Conservation (phyloP, 2,113 vertebrate genomes). For the Lasiurus borealis region DNA sequence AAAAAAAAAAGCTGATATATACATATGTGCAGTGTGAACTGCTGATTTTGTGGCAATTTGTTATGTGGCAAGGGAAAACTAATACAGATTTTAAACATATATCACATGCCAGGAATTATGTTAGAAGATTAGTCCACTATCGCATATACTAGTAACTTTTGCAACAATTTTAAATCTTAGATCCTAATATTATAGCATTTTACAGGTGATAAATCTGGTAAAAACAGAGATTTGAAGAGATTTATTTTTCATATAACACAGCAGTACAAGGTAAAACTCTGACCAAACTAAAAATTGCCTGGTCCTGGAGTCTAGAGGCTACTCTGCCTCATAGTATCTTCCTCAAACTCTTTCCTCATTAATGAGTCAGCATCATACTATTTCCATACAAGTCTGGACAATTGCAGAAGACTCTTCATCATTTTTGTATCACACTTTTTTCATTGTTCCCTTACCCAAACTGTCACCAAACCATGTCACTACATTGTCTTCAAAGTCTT, state of each 20-base stretch:
- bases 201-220: background rate
- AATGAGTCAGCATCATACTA: background rate
- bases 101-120: background rate
- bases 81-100: background rate
- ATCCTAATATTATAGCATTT: background rate
- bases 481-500: background rate
- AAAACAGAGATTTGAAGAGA: background rate
- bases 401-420: background rate
- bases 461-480: background rate
- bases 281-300: background rate
- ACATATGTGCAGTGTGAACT: background rate
- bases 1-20: background rate
- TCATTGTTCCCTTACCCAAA: background rate
- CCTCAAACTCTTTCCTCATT: background rate
- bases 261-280: background rate
- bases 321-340: background rate
- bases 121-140: background rate
- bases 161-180: background rate
- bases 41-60: slow-evolving; percentile 3
- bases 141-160: background rate
- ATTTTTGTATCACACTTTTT: background rate
- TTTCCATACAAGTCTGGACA: background rate
- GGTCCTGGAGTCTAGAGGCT: background rate
- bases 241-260: background rate
- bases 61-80: background rate